phyloP scores from a whole-genome alignment of 2,888 invertebrate species.

The Sturmia bella region DNA sequence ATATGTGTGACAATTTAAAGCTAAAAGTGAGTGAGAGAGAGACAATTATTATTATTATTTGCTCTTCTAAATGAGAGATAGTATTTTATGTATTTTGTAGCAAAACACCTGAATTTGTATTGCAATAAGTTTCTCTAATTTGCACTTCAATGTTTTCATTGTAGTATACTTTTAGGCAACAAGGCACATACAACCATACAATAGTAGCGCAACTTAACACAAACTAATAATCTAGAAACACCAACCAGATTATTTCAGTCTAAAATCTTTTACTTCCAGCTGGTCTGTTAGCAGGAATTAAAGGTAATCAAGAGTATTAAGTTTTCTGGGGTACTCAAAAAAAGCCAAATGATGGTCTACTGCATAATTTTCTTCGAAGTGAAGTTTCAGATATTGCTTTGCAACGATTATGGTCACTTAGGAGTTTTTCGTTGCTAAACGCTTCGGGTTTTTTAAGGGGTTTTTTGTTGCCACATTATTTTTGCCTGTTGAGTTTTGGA shows the following conservation, averaged over 20 bases:
- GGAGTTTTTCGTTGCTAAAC: background rate
- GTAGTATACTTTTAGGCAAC: conserved; percentile 54
- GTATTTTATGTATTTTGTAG: conserved; percentile 8
- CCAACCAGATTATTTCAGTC: background rate
- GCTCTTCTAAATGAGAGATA: too few species aligned
- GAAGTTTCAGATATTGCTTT: conserved; percentile 20
- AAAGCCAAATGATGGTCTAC: background rate
- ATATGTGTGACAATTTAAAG: too few species aligned
- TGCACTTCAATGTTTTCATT: conserved; percentile 21
- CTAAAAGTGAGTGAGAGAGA: too few species aligned
- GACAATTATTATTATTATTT: too few species aligned
- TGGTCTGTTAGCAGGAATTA: conserved; percentile 34
- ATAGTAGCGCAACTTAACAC: background rate
- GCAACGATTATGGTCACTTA: conserved; percentile 21
- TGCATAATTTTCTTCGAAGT: conserved; percentile 39
- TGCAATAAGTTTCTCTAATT: conserved; percentile 27
- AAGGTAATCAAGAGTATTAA: conserved; percentile 55
- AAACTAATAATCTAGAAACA: background rate
- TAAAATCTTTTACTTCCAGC: conserved; percentile 14
- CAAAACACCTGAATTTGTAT: conserved; percentile 34
- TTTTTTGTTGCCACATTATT: conserved; percentile 15
- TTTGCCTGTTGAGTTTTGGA: conserved; percentile 52
- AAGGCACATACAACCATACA: background rate
- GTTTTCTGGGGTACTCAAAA: background rate
- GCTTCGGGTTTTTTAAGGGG: background rate